Percentiles rank a stretch among this genome's conserved stretches.
Evolutionary conservation across 2,797 vertebrate species (phyloP).

Genomic region (Falco columbarius): DNA sequence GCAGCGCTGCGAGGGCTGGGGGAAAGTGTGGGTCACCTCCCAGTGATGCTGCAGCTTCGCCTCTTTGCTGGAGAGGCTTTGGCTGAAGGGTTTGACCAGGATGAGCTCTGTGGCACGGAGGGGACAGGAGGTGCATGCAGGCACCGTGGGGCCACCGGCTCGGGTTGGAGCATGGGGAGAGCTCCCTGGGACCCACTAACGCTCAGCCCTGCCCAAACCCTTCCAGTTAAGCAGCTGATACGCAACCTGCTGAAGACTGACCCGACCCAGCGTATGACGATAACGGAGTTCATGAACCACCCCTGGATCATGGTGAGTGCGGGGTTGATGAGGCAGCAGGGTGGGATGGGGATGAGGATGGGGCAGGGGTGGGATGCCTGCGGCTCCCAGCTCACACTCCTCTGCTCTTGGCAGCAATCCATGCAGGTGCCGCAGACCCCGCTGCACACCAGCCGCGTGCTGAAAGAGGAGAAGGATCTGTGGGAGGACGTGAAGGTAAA

Average conservation of each 20-base stretch:
- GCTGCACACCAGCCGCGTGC: conserved; percentile 94
- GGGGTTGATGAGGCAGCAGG: fast-evolving
- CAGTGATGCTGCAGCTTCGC: background rate
- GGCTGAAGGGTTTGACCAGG: background rate
- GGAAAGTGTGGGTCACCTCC: background rate
- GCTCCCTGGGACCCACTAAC: background rate
- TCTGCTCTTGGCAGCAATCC: conserved; percentile 82
- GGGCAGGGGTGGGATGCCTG: too few relatives aligned
- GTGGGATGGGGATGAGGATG: too few relatives aligned
- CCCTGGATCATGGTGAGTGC: conserved; percentile 95
- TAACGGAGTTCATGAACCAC: conserved; percentile 98
- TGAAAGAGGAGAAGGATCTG: conserved; percentile 93
- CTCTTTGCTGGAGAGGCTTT: background rate
- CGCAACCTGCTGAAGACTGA: conserved; percentile 94
- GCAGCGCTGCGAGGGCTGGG: background rate
- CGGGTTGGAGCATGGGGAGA: background rate
- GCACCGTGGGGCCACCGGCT: background rate
- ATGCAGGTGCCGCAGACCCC: conserved; percentile 97
- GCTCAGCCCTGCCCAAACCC: background rate
- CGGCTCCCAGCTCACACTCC: background rate
- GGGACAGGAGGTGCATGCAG: fast-evolving
- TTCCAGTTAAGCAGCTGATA: conserved; percentile 93
- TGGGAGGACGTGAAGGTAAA: conserved; percentile 98
- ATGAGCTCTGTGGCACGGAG: background rate
- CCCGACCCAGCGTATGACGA: conserved; percentile 96